Base-by-base conservation (phyloP, 2,888 invertebrate genomes). In the Sphinx pinastri region DNA sequence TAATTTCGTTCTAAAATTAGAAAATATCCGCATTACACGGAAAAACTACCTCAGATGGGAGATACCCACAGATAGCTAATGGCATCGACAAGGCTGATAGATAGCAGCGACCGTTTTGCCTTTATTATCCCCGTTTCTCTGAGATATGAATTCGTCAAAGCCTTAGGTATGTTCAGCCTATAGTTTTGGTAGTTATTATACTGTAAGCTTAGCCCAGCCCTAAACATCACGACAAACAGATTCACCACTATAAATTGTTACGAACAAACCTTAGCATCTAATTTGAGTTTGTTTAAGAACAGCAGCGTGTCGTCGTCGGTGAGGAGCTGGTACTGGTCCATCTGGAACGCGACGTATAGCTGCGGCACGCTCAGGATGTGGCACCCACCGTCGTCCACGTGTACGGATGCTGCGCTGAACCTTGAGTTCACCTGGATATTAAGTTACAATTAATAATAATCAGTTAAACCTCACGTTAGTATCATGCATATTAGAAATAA, bases 311-410 rank as follows among this genome's bases (percentile, higher is more conserved):
- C 95, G 67, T 91, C 92, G 1, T 95, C 94, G 11, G 95, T 95
- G 67, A 94, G 89, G 74, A 97, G 90, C 80, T 95, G 95, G 71
- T 96, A 92, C 81, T 96, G 95, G 71, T 95, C 95, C 79, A 96
- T 89, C 76, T 95, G 95, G 77, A 96, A 92, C 68, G 96, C 96
- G 68, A 96, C 95, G 75, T 95, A 94, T 74, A 96, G 91, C 72
- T 95, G 95, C 8, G 95, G 95, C 63, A 95, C 85, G 49, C 91
- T 88, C 1, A 74, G 68, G 69, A 79, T 79, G 51, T 83, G 85
- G 0, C 74, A 73, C 0, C 86, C 86, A 0, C 69, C 49, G 0
- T 81, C 85, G 14, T 86, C 84, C 31, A 80, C 74, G 12, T 83
- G 73, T n/a, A 86, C 81, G 7, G 88, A 81, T 6, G 89, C 94